A percentile compares a stretch with the other conserved stretches of the same genome.
Conservation (phyloP, 2,888 invertebrate genomes). For the Ariolimax columbianus region DNA sequence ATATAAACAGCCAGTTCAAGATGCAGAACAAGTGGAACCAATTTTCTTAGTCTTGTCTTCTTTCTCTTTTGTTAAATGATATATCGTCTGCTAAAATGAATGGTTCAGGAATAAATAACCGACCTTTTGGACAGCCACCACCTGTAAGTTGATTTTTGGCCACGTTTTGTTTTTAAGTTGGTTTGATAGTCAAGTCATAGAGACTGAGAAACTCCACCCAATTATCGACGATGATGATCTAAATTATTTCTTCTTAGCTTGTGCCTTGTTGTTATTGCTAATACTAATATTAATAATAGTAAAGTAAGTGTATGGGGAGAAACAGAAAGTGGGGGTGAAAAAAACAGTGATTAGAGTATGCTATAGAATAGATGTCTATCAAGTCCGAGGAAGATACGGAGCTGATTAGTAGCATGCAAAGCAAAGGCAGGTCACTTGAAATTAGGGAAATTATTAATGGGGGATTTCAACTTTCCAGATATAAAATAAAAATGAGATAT, state of each 20-base stretch:
- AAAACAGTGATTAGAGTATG: too few species aligned
- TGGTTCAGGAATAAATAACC: conserved; percentile 5
- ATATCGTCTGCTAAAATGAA: not conserved
- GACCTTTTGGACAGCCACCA: conserved; percentile 1
- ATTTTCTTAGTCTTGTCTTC: too few species aligned
- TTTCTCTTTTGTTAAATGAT: not conserved
- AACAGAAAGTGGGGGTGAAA: not conserved
- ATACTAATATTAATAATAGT: not conserved
- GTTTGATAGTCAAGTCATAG: not conserved
- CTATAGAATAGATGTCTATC: too few species aligned
- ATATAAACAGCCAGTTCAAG: too few species aligned
- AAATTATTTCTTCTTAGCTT: too few species aligned
- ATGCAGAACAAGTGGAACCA: too few species aligned
- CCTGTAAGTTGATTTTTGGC: not conserved
- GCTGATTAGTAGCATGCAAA: too few species aligned
- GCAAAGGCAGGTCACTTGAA: too few species aligned
- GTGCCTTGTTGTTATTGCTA: not conserved
- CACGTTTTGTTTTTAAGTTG: not conserved
- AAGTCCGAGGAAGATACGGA: too few species aligned
- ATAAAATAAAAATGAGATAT: too few species aligned
- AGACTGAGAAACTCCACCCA: not conserved
- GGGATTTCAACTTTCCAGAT: too few species aligned
- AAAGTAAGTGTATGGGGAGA: not conserved
- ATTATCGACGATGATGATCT: conserved; percentile 16
- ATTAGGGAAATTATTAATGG: too few species aligned